Percentiles rank a stretch among this genome's conserved stretches.
These are phyloP conservation scores for Lepidurus arcticus DNA, from an alignment of 1,140 invertebrate species.

Conservation along the genomic window DNA sequence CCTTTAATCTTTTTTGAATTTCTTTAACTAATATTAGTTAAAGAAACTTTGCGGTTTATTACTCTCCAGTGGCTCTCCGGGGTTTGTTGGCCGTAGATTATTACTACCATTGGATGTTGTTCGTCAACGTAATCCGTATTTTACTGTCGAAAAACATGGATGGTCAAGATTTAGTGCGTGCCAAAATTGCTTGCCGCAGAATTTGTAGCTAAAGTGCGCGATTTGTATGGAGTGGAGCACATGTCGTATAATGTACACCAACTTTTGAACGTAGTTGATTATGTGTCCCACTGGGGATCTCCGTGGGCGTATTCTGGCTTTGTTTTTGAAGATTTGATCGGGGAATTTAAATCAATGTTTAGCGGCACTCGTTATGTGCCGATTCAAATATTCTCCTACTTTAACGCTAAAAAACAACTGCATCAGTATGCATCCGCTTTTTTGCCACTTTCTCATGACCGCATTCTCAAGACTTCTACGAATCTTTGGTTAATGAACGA, in stretches of 20 bases:
- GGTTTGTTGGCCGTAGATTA: conserved; percentile 5
- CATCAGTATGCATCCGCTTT: background rate
- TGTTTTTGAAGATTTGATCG: conserved; percentile 23
- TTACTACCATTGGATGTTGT: conserved; percentile 28
- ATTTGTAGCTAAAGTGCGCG: background rate
- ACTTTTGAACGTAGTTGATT: conserved; percentile 23
- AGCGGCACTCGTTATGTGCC: conserved; percentile 24
- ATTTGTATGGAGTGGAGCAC: conserved; percentile 24
- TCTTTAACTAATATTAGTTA: no score
- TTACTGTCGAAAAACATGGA: conserved; percentile 23
- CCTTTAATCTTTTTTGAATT: background rate
- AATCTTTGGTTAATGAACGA: background rate
- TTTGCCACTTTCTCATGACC: background rate
- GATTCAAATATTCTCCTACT: conserved; percentile 26
- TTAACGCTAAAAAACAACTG: conserved; percentile 17
- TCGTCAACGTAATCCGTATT: conserved; percentile 23
- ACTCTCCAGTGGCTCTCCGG: conserved; percentile 28
- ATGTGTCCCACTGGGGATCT: conserved; percentile 22
- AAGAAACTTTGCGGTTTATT: conserved; percentile 29
- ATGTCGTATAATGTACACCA: conserved; percentile 27
- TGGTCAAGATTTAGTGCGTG: background rate
- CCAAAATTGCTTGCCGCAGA: background rate
- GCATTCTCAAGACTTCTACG: conserved; percentile 25
- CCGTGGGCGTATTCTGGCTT: conserved; percentile 30
- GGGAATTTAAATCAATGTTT: conserved; percentile 24